Conservation (phyloP, 2,888 invertebrate genomes). For the Morpho achilles region DNA sequence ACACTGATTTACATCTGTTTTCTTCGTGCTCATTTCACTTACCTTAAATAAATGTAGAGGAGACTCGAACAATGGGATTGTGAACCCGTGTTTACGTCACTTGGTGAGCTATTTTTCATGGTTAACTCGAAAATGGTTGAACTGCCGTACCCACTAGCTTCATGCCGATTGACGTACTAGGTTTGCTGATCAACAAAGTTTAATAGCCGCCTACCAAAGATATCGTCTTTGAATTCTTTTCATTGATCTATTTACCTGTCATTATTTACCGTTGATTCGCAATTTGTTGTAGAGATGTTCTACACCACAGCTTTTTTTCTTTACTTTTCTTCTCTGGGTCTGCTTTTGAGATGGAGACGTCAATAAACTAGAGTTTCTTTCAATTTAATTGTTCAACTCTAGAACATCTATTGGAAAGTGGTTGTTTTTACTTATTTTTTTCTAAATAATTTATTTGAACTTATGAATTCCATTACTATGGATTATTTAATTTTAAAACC, state of each 20-base stretch:
- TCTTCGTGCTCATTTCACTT: conserved; percentile 31
- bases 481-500: no score
- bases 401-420: no score
- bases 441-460: no score
- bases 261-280: conserved; percentile 31
- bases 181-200: no score
- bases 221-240: conserved; percentile 2
- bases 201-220: conserved; percentile 9
- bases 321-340: no score
- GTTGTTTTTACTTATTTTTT: no score
- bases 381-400: no score
- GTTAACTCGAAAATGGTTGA: conserved; percentile 40
- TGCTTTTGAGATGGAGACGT: no score
- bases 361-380: no score
- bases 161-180: no score
- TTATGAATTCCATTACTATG: no score
- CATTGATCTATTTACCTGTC: conserved; percentile 18
- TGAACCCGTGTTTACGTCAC: conserved; percentile 42
- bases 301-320: no score
- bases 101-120: conserved; percentile 44
- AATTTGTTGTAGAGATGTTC: conserved; percentile 18
- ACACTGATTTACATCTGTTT: conserved; percentile 43
- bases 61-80: conserved; percentile 45
- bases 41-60: conserved; percentile 31
- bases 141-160: conserved; percentile 37